Percentiles rank a stretch among this genome's conserved stretches.
phyloP scores from a whole-genome alignment of 2,797 vertebrate species.

The Tympanoctomys barrerae region DNA sequence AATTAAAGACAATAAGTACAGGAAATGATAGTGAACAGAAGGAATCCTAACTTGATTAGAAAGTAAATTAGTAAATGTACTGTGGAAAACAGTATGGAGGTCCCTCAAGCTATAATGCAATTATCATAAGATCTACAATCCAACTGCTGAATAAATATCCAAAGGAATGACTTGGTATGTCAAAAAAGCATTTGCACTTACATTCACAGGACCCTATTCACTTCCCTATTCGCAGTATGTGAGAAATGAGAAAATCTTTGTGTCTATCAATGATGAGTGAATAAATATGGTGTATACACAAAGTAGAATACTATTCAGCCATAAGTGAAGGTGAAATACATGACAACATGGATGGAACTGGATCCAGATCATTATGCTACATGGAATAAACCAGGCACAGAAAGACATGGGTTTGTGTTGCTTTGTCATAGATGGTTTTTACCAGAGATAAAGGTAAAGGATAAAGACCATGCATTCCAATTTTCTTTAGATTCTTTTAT shows the following conservation, averaged over 20 bases:
- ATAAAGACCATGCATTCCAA: not conserved
- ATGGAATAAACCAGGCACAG: not conserved
- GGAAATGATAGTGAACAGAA: not conserved
- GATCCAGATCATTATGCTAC: not conserved
- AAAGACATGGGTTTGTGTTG: not conserved
- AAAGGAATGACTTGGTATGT: not conserved
- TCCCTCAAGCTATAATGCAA: not conserved
- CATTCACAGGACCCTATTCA: not conserved
- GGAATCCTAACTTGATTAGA: not conserved
- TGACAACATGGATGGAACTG: not conserved
- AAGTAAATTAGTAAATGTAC: not conserved
- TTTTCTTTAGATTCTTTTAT: not conserved
- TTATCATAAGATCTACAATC: not conserved
- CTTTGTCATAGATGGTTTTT: not conserved
- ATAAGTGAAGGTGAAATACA: not conserved
- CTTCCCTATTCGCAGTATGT: not conserved
- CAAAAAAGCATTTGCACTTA: not conserved
- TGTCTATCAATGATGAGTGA: not conserved
- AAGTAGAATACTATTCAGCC: not conserved
- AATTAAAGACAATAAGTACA: not conserved
- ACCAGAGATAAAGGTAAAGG: not conserved
- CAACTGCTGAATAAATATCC: not conserved
- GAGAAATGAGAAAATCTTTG: not conserved
- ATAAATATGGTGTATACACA: not conserved
- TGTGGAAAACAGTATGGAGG: not conserved